These are phyloP conservation scores for Corapipo altera DNA, from an alignment of 2,113 vertebrate genomes.

Conservation along the genomic window DNA sequence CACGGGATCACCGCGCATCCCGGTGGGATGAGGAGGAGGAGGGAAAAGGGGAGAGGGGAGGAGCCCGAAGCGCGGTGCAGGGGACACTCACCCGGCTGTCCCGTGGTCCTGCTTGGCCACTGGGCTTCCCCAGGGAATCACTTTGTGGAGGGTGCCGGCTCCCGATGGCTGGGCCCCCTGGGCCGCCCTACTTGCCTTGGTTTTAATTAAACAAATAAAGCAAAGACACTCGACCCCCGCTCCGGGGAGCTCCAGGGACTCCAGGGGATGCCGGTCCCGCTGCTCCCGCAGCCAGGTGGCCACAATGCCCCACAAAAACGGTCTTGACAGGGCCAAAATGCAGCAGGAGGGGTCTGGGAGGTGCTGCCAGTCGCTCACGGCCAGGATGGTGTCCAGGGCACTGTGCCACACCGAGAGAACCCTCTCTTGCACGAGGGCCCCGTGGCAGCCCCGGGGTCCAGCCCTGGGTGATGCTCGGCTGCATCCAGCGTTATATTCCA, in stretches of 20 bases:
- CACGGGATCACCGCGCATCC: fast-evolving
- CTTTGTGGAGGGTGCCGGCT: slow-evolving; percentile 11
- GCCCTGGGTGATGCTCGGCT: not conserved
- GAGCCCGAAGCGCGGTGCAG: fast-evolving
- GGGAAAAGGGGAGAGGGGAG: not conserved
- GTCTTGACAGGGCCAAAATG: not conserved
- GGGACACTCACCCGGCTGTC: slow-evolving; percentile 38
- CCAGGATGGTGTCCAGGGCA: not conserved
- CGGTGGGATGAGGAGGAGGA: not conserved
- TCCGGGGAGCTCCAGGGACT: not conserved
- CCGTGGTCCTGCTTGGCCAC: not conserved
- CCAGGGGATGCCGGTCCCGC: not conserved
- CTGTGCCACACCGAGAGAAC: not conserved
- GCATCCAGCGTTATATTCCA: fast-evolving
- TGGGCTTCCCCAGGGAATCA: not conserved
- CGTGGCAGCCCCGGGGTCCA: not conserved
- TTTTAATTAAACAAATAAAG: slow-evolving; percentile 24
- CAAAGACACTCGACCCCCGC: not conserved
- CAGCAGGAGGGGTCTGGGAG: not conserved
- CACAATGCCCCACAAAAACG: not conserved
- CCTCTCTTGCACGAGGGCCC: not conserved
- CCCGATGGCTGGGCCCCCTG: not conserved
- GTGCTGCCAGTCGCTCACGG: not conserved
- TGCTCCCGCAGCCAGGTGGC: not conserved
- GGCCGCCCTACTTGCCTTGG: slow-evolving; percentile 27